Percentiles rank a stretch among this genome's conserved stretches.
Conservation (phyloP, 2,797 vertebrate genomes). For the Hyperoplus lanceolatus region DNA sequence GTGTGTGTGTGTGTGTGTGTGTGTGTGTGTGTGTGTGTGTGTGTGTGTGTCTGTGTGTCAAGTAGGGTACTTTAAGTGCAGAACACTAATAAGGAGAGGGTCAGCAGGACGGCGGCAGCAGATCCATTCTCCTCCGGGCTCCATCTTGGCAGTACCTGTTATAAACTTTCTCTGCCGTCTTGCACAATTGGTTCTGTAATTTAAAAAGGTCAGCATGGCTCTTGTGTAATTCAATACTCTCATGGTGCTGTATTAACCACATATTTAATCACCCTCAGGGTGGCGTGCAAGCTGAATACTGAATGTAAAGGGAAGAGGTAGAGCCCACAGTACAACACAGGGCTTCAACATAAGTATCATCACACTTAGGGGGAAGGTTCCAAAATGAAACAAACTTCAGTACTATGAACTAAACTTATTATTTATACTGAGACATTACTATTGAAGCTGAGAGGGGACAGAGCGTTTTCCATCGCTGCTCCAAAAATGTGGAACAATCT, state of each 20-base stretch:
- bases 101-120: slow-evolving; percentile 67
- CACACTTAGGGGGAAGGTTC: slow-evolving; percentile 1
- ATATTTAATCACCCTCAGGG: slow-evolving; percentile 85
- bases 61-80: slow-evolving; percentile 62
- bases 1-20: slow-evolving; percentile 38
- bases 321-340: slow-evolving; percentile 40
- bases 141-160: slow-evolving; percentile 79
- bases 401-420: slow-evolving; percentile 23
- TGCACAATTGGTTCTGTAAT: slow-evolving; percentile 87
- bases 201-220: slow-evolving; percentile 88
- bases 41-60: slow-evolving; percentile 56
- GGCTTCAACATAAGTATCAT: slow-evolving; percentile 36
- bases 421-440: slow-evolving; percentile 29
- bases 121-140: slow-evolving; percentile 80
- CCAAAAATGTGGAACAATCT: too few relatives aligned
- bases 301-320: slow-evolving; percentile 60
- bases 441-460: neutral
- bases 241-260: slow-evolving; percentile 84
- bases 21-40: slow-evolving; percentile 37
- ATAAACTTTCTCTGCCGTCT: slow-evolving; percentile 82
- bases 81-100: slow-evolving; percentile 70
- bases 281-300: slow-evolving; percentile 72
- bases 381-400: slow-evolving; percentile 3
- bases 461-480: too few relatives aligned
- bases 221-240: slow-evolving; percentile 87